phyloP scores from a whole-genome alignment of 2,113 vertebrate species.

The Gila orcuttii region DNA sequence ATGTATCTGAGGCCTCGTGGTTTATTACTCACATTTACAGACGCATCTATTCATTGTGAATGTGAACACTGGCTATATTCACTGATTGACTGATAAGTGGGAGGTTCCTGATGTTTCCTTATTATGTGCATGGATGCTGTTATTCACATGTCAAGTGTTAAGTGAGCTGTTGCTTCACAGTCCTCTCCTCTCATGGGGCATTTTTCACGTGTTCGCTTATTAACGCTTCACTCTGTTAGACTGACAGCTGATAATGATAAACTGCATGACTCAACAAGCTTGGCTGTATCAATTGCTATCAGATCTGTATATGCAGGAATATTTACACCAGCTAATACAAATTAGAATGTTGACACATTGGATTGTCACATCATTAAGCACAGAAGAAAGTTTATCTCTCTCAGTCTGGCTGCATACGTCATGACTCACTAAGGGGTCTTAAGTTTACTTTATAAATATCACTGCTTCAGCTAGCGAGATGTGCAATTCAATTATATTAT shows the following conservation, averaged over 20 bases:
- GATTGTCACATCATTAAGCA: slow-evolving; percentile 26
- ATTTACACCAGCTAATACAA: slow-evolving; percentile 34
- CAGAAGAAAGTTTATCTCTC: slow-evolving; percentile 29
- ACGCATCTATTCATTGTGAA: slow-evolving; percentile 51
- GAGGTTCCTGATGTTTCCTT: slow-evolving; percentile 43
- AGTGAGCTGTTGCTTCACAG: slow-evolving; percentile 44
- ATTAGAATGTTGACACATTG: slow-evolving; percentile 34
- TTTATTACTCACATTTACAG: slow-evolving; percentile 59
- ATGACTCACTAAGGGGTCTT: not conserved
- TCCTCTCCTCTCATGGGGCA: slow-evolving; percentile 35
- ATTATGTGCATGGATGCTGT: slow-evolving; percentile 54
- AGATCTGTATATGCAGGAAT: slow-evolving; percentile 5
- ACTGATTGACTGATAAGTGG: slow-evolving; percentile 45
- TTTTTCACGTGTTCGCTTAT: slow-evolving; percentile 35
- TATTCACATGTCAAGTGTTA: slow-evolving; percentile 57
- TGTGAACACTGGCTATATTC: slow-evolving; percentile 50
- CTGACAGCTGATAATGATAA: slow-evolving; percentile 29
- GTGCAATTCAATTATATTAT: not conserved
- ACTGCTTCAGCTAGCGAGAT: slow-evolving; percentile 5
- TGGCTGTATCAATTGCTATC: slow-evolving; percentile 2
- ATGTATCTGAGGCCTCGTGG: slow-evolving; percentile 58
- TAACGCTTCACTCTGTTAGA: slow-evolving; percentile 27
- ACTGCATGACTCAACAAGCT: slow-evolving; percentile 21
- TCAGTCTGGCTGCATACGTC: not conserved
- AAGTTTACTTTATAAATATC: slow-evolving; percentile 39